Conservation (phyloP, 2,797 vertebrate genomes). For the Galaxias olidus region DNA sequence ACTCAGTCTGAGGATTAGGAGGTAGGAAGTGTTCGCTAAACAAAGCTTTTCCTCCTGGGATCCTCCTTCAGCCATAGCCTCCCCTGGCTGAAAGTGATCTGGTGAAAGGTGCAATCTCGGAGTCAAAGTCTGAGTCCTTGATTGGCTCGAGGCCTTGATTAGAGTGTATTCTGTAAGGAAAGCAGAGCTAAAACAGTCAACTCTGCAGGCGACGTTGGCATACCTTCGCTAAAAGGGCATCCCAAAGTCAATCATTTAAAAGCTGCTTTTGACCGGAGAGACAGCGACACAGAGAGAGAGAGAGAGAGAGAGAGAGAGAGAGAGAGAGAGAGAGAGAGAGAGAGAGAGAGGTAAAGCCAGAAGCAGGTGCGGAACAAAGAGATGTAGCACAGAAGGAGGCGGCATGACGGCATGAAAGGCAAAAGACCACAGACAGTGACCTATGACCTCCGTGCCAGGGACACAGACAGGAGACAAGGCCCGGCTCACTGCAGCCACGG, state of each 20-base stretch:
- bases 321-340: constrained; percentile 20
- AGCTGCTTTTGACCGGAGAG: too few relatives aligned
- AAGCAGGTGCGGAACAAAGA: constrained; percentile 66
- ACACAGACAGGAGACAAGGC: constrained; percentile 17
- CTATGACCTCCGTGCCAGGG: constrained; percentile 30
- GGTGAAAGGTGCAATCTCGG: not conserved
- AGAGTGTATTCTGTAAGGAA: not conserved
- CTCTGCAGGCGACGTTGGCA: too few relatives aligned
- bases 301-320: not conserved
- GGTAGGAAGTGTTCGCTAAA: not conserved
- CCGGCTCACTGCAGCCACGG: constrained; percentile 7
- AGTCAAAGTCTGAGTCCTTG: not conserved
- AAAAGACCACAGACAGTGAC: constrained; percentile 35
- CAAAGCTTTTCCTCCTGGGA: constrained; percentile 1
- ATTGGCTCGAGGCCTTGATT: not conserved
- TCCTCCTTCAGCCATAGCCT: not conserved
- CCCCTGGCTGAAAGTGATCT: constrained; percentile 1
- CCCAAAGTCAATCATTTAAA: too few relatives aligned
- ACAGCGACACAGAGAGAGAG: not conserved
- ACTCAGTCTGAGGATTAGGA: not conserved
- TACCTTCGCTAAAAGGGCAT: too few relatives aligned
- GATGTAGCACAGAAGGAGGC: constrained; percentile 50
- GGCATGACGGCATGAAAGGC: constrained; percentile 40
- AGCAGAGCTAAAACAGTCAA: not conserved
- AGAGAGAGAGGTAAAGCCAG: constrained; percentile 9